Conservation (phyloP, 2,113 vertebrate species). For the Phalacrocorax aristotelis region DNA sequence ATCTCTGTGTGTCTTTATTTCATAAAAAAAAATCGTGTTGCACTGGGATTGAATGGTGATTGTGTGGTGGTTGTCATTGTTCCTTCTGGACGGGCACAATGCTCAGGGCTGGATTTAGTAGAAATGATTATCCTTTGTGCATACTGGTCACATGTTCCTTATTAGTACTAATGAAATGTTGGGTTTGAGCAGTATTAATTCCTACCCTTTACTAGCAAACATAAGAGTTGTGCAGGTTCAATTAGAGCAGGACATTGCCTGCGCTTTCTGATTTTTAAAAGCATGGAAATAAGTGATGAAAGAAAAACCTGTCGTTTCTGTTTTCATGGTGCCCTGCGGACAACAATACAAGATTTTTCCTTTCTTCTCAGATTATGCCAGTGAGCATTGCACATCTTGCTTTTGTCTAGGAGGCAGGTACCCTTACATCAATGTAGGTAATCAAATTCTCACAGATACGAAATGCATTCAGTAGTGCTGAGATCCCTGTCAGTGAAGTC, state of each 20-base stretch:
- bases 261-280: neutral
- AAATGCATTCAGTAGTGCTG: neutral
- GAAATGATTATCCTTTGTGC: neutral
- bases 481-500: neutral
- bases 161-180: neutral
- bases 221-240: neutral
- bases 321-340: neutral
- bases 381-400: neutral
- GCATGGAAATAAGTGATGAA: neutral
- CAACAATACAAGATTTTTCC: neutral
- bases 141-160: neutral
- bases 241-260: neutral
- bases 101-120: neutral
- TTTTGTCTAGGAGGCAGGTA: neutral
- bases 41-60: neutral
- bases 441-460: neutral
- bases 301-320: neutral
- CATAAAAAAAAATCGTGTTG: neutral
- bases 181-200: neutral
- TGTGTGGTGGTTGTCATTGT: neutral
- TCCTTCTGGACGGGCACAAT: neutral
- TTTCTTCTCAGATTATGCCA: neutral
- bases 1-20: neutral
- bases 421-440: neutral
- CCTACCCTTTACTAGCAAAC: neutral